Percentiles rank a stretch among this genome's conserved stretches.
Conservation (phyloP, 2,113 vertebrate species). For the Ivindomyrus marchei region DNA sequence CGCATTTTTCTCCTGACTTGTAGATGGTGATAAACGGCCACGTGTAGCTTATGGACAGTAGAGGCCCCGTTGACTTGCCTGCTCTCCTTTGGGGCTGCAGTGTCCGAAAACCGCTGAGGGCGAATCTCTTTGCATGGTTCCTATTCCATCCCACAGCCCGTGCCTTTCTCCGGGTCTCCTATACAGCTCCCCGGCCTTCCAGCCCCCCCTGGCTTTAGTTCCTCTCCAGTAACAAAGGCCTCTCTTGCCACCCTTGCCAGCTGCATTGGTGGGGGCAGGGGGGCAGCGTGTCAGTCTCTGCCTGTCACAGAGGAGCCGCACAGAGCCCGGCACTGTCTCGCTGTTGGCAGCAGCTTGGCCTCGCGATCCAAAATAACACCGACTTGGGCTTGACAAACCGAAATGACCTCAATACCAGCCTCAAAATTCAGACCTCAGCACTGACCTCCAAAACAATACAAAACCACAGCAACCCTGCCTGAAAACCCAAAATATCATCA, state of each 20-base stretch:
- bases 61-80: neutral
- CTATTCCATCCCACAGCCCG: neutral
- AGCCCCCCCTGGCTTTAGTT: neutral
- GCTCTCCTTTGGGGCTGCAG: neutral
- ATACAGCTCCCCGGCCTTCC: neutral
- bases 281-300: conserved; percentile 7
- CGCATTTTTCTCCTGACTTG: neutral
- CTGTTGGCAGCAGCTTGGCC: neutral
- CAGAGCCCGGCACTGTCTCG: neutral
- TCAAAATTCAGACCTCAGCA: neutral
- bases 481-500: neutral
- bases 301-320: conserved; percentile 4
- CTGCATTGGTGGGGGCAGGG: conserved; percentile 5
- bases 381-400: neutral
- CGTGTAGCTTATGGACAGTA: neutral
- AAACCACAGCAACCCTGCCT: neutral
- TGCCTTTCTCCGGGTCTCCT: neutral
- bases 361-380: neutral
- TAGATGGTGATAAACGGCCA: neutral
- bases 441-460: neutral
- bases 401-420: neutral
- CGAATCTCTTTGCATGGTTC: neutral
- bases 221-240: conserved; percentile 5
- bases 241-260: conserved; percentile 15
- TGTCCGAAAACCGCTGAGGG: neutral